Evolutionary conservation across 2,113 vertebrate species (phyloP).

Genomic region (Plotosus lineatus): DNA sequence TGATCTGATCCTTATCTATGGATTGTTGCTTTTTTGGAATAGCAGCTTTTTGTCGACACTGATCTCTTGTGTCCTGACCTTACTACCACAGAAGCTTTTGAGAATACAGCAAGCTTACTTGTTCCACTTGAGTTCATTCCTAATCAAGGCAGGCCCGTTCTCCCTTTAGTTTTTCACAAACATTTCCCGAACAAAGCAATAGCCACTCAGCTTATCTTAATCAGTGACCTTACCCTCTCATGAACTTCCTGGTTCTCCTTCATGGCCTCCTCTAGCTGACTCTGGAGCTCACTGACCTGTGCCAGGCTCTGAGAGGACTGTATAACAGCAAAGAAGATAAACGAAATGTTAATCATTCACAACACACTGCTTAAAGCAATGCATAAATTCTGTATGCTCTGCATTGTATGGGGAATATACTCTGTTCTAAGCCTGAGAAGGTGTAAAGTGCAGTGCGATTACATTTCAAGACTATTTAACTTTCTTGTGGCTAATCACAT

Average conservation of each 20-base stretch:
- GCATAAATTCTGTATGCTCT: neutral
- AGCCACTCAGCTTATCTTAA: neutral
- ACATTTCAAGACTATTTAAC: too few species aligned
- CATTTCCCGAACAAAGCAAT: neutral
- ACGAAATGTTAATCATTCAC: neutral
- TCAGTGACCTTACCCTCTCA: conserved; percentile 82
- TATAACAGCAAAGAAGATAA: conserved; percentile 2
- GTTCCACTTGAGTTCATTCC: conserved; percentile 7
- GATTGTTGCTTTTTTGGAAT: neutral
- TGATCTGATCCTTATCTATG: conserved; percentile 37
- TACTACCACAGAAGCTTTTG: conserved; percentile 8
- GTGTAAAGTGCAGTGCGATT: too few species aligned
- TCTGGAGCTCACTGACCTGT: conserved; percentile 93
- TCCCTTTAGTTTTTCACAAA: neutral
- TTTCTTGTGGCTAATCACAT: too few species aligned
- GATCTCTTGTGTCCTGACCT: conserved; percentile 17
- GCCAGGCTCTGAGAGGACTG: conserved; percentile 91
- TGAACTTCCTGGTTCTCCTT: conserved; percentile 96
- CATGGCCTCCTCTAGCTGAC: conserved; percentile 88
- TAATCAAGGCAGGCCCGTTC: neutral
- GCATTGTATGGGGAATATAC: too few species aligned
- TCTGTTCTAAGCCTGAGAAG: too few species aligned
- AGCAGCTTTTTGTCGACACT: conserved; percentile 14
- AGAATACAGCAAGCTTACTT: conserved; percentile 23
- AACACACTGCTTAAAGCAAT: neutral